Evolutionary conservation across 2,888 invertebrate genomes (phyloP).

Genomic region (Ormyrus labotus): DNA sequence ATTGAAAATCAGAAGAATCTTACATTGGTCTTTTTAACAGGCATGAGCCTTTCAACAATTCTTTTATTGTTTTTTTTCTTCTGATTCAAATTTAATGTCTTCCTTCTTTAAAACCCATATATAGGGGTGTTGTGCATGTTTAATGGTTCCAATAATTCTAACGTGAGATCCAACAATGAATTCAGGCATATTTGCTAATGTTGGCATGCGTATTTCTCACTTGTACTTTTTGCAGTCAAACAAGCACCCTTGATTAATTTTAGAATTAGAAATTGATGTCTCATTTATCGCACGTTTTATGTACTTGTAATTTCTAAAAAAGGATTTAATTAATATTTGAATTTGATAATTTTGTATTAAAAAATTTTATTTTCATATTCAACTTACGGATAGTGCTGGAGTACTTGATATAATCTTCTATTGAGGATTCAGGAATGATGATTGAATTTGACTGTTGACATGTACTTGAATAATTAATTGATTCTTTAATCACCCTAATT

Average conservation of each 20-base stretch:
- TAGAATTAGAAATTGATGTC: background rate
- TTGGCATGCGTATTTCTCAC: constrained; percentile 11
- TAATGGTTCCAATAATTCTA: background rate
- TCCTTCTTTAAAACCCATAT: background rate
- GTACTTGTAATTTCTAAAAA: constrained; percentile 4
- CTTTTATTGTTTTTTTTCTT: background rate
- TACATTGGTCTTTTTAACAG: constrained; percentile 3
- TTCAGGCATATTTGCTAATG: background rate
- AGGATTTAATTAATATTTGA: too few relatives aligned
- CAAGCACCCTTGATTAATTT: constrained; percentile 6
- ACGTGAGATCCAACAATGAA: background rate
- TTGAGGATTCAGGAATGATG: too few relatives aligned
- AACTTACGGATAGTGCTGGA: background rate
- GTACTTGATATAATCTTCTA: background rate
- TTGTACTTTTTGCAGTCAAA: background rate
- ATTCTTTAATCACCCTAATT: background rate
- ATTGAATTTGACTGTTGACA: too few relatives aligned
- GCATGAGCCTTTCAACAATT: constrained; percentile 6
- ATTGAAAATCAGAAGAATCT: too few relatives aligned
- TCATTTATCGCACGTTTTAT: background rate
- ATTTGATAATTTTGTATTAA: background rate
- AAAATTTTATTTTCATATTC: background rate
- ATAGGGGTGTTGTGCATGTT: constrained; percentile 9
- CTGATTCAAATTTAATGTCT: background rate
- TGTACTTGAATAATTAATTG: background rate